These are phyloP conservation scores for Portevinia maculata DNA, from an alignment of 2,888 invertebrate genomes.

Conservation along the genomic window DNA sequence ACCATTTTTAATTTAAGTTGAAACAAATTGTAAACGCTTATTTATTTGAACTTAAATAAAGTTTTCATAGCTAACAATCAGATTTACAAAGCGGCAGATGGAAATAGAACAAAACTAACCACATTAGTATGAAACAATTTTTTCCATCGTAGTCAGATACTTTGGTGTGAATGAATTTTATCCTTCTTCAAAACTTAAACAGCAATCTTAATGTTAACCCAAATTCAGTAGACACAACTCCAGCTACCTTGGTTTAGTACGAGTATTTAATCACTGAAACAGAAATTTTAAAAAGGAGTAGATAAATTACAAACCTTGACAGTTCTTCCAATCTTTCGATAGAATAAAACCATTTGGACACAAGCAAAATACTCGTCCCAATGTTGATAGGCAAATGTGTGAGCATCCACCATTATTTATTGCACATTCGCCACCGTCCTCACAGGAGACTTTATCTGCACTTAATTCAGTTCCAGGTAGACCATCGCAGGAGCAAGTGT, in stretches of 20 bases:
- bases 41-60: no score
- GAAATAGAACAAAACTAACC: no score
- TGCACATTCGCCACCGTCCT: constrained; percentile 82
- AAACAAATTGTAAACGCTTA: no score
- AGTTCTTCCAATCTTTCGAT: constrained; percentile 82
- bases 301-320: constrained; percentile 81
- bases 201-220: no score
- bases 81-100: no score
- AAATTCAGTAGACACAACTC: no score
- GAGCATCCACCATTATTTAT: constrained; percentile 84
- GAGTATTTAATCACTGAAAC: constrained; percentile 14
- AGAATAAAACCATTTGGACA: constrained; percentile 83
- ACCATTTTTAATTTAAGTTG: no score
- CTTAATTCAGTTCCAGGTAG: constrained; percentile 85
- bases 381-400: constrained; percentile 82
- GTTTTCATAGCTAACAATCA: no score
- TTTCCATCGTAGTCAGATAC: no score
- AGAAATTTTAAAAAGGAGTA: constrained; percentile 11
- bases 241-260: background rate
- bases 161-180: no score
- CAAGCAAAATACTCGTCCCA: constrained; percentile 83
- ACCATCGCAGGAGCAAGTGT: constrained; percentile 85
- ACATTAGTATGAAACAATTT: no score
- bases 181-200: no score
- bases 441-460: constrained; percentile 85